phyloP scores from a whole-genome alignment of 2,888 invertebrate species.

The Altica lythri region DNA sequence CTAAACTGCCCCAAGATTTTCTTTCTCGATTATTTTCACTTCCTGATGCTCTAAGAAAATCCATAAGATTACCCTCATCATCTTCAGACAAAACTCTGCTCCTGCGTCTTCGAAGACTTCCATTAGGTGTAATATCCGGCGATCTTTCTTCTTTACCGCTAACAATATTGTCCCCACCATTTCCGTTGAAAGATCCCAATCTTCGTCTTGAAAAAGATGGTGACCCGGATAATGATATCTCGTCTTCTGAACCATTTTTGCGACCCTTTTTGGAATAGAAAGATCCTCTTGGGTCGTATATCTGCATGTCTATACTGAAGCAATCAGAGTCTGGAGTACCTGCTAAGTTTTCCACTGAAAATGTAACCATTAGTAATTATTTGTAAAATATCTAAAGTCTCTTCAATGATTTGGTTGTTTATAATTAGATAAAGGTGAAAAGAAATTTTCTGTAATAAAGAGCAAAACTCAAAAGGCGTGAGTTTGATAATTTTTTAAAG shows the following conservation, averaged over 20 bases:
- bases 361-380: conserved; percentile 14
- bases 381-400: neutral
- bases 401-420: no score
- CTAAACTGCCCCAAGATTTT: conserved; percentile 83
- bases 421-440: no score
- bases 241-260: conserved; percentile 63
- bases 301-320: conserved; percentile 76
- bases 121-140: conserved; percentile 86
- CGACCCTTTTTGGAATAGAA: conserved; percentile 60
- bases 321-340: conserved; percentile 76
- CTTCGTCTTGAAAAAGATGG: conserved; percentile 70
- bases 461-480: neutral
- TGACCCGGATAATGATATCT: conserved; percentile 65
- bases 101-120: conserved; percentile 79
- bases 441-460: neutral
- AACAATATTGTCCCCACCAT: conserved; percentile 46
- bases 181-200: conserved; percentile 68
- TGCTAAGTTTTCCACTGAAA: conserved; percentile 67
- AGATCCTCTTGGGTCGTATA: conserved; percentile 73
- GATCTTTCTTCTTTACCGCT: conserved; percentile 60
- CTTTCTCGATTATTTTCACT: conserved; percentile 76
- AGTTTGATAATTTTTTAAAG: neutral
- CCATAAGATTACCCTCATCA: conserved; percentile 85
- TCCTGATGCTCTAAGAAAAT: conserved; percentile 78
- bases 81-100: conserved; percentile 82